Evolutionary conservation across 2,797 vertebrate species (phyloP).

Genomic region (Gallirallus australis): DNA sequence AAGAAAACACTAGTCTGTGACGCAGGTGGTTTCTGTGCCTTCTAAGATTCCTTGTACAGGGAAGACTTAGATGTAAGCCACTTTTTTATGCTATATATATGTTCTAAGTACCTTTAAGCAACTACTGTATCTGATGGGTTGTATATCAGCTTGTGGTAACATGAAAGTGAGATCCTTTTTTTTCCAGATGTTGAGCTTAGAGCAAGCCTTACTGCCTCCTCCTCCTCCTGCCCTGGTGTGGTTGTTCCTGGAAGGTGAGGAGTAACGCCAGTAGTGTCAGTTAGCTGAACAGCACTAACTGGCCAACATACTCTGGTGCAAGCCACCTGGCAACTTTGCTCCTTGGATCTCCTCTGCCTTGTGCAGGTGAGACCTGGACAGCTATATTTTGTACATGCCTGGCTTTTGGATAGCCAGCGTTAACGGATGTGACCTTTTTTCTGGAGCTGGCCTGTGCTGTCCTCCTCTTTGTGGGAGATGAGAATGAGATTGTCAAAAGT

Average conservation of each 20-base stretch:
- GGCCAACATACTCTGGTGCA: background rate
- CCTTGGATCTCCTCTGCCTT: background rate
- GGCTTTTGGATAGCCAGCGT: background rate
- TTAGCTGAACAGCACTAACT: background rate
- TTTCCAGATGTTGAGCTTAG: background rate
- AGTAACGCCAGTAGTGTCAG: background rate
- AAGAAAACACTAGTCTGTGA: background rate
- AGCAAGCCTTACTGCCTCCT: background rate
- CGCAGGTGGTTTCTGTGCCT: background rate
- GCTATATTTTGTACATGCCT: background rate
- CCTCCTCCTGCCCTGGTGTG: background rate
- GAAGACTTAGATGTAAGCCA: background rate
- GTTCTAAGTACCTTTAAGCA: background rate
- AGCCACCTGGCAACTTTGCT: background rate
- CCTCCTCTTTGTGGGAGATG: fast-evolving
- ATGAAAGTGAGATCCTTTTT: background rate
- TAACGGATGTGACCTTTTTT: background rate
- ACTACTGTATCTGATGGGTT: background rate
- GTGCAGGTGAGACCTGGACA: background rate
- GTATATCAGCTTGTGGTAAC: background rate
- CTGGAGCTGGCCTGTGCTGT: background rate
- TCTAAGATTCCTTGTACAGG: background rate
- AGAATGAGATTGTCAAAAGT: background rate
- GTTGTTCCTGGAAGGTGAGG: background rate
- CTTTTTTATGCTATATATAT: background rate